These are phyloP conservation scores for Platysternon megacephalum DNA, from an alignment of 2,113 vertebrate species.

Conservation along the genomic window DNA sequence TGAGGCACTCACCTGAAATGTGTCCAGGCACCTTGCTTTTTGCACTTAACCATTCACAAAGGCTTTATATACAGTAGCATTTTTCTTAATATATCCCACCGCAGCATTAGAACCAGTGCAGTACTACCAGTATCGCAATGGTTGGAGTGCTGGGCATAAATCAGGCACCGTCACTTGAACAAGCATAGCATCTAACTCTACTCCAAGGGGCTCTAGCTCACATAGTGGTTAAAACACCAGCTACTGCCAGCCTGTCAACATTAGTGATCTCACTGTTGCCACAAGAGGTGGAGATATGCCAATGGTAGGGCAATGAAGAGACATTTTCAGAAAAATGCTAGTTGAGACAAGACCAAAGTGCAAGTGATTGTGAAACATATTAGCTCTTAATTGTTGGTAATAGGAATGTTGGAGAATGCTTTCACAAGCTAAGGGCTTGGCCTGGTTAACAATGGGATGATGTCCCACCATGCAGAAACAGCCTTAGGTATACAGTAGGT, in stretches of 20 bases:
- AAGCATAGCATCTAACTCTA: neutral
- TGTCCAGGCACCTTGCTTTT: neutral
- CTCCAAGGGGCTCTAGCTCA: neutral
- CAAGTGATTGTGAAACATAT: neutral
- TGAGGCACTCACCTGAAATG: neutral
- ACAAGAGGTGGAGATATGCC: neutral
- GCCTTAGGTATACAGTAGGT: no score
- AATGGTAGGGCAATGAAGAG: neutral
- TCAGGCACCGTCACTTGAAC: neutral
- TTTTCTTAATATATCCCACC: neutral
- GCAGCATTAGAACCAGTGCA: neutral
- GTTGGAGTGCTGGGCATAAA: neutral
- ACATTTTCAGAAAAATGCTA: neutral
- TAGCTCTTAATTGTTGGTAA: neutral
- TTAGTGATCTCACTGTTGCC: neutral
- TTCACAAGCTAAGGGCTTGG: neutral
- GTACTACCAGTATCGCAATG: neutral
- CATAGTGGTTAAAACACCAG: neutral
- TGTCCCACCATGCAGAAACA: neutral
- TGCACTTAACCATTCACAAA: neutral
- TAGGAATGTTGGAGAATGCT: neutral
- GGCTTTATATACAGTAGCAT: neutral
- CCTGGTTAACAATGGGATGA: neutral
- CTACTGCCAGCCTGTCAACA: neutral
- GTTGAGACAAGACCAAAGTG: neutral